A percentile compares a stretch with the other conserved stretches of the same genome.
These are phyloP conservation scores for Phorcus lineatus DNA, from an alignment of 2,888 invertebrate species.

Conservation along the genomic window DNA sequence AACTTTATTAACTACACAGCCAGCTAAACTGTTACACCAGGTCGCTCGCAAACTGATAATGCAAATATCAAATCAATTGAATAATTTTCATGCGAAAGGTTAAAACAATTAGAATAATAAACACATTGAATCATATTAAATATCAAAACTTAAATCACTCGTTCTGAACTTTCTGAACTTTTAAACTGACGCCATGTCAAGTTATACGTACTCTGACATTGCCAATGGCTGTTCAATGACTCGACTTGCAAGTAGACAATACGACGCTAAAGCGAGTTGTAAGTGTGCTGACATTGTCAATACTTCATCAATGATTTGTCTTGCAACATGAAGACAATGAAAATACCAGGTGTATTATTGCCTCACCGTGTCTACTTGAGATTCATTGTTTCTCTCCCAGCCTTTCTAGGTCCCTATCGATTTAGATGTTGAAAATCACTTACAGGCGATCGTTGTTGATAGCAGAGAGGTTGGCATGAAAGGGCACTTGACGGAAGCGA, in stretches of 20 bases:
- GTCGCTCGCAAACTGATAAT: no score
- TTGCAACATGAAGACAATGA: slow-evolving; percentile 14
- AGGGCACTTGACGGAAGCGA: not conserved
- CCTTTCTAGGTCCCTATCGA: not conserved
- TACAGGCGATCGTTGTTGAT: not conserved
- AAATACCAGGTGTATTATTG: slow-evolving; percentile 2
- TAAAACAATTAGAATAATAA: no score
- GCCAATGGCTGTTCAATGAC: not conserved
- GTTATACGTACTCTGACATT: no score
- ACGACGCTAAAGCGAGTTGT: not conserved
- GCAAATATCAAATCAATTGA: no score
- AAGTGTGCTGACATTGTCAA: not conserved
- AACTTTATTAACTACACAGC: no score
- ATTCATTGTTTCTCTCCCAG: not conserved
- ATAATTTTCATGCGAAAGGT: no score
- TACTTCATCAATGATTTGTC: not conserved
- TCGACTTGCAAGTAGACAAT: not conserved
- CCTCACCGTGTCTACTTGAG: not conserved
- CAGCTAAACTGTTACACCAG: no score
- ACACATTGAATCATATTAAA: no score
- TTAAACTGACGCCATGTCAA: no score
- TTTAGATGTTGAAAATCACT: slow-evolving; percentile 1
- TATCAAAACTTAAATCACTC: no score
- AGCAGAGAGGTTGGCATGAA: not conserved
- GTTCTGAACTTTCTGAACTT: no score